A percentile compares a stretch with the other conserved stretches of the same genome.
Evolutionary conservation across 92 coral and sea anemone species (phyloP).

Genomic region (Zoanthus solanderi): DNA sequence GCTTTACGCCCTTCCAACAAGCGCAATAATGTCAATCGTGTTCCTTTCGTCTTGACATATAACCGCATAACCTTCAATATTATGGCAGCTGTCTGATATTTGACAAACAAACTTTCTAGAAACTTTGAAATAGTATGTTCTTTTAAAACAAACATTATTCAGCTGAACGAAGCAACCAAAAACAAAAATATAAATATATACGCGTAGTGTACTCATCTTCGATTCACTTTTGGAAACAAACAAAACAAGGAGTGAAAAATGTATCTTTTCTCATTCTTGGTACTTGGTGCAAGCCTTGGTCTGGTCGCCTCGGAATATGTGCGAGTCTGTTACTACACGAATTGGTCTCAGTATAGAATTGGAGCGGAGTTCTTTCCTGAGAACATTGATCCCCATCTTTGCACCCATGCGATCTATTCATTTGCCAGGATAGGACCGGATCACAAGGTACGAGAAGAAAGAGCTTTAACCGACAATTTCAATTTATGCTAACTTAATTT

Average conservation of each 20-base stretch:
- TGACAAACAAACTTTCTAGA: background rate
- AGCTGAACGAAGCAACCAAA: background rate
- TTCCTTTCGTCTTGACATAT: too few species aligned
- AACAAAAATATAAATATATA: background rate
- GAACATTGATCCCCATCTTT: conserved; percentile 77
- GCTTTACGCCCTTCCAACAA: too few species aligned
- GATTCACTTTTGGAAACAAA: background rate
- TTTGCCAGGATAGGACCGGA: conserved; percentile 73
- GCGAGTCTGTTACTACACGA: conserved; percentile 82
- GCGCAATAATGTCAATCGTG: too few species aligned
- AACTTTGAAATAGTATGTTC: background rate
- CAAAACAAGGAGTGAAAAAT: background rate
- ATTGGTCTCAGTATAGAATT: conserved; percentile 86
- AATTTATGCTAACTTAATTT: too few species aligned
- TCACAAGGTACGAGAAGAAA: background rate
- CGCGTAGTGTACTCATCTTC: too few species aligned
- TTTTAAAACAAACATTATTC: conserved; percentile 11
- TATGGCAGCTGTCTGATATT: background rate
- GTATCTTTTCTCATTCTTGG: conserved; percentile 34
- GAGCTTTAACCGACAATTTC: too few species aligned
- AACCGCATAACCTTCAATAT: too few species aligned
- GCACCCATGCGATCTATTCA: conserved; percentile 75
- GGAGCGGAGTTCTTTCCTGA: conserved; percentile 80
- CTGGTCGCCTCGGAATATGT: conserved; percentile 67
- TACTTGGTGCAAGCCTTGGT: conserved; percentile 50